Evolutionary conservation across 2,797 vertebrate species (phyloP).

Genomic region (Aselliscus stoliczkanus): DNA sequence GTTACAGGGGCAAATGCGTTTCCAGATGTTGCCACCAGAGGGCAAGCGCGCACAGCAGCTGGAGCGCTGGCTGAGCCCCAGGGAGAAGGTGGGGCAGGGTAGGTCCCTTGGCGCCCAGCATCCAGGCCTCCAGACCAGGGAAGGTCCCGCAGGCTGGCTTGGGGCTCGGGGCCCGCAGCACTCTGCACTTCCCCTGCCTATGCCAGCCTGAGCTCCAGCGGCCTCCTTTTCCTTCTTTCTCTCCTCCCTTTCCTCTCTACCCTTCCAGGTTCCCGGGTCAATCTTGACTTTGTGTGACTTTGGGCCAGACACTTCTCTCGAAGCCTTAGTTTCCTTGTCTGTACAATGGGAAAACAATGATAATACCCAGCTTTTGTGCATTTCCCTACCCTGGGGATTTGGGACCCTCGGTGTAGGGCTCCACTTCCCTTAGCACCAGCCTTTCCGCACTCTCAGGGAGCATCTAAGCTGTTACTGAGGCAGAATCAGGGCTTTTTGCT

Average conservation of each 20-base stretch:
- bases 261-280: background rate
- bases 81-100: rapidly evolving
- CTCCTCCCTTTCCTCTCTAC: background rate
- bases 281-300: background rate
- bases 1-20: rapidly evolving
- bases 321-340: background rate
- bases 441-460: background rate
- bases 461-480: background rate
- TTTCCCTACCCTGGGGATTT: background rate
- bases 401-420: background rate
- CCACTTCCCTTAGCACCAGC: background rate
- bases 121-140: background rate
- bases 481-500: background rate
- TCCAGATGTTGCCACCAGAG: constrained; percentile 38
- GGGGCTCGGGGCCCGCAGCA: no score
- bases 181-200: background rate
- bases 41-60: constrained; percentile 27
- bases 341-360: background rate
- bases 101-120: background rate
- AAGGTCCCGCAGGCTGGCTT: background rate
- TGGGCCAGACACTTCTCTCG: background rate
- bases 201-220: background rate
- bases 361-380: background rate
- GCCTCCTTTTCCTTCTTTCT: background rate
- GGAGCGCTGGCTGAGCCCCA: rapidly evolving